Conservation (phyloP, 2,113 vertebrate species). For the Todiramphus chloris region DNA sequence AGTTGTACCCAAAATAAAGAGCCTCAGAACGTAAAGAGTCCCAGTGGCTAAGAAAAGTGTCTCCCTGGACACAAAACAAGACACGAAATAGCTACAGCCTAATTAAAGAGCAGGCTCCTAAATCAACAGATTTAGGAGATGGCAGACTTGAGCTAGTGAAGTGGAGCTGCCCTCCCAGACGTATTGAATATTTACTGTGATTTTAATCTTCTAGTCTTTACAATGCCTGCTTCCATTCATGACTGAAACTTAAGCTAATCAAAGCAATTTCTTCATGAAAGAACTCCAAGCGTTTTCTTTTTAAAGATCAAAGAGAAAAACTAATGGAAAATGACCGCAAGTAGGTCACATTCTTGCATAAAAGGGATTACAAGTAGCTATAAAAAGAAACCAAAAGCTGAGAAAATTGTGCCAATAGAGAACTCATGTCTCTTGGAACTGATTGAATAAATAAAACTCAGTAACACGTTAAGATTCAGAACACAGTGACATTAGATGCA, state of each 20-base stretch:
- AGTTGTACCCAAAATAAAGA: neutral
- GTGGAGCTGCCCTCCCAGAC: neutral
- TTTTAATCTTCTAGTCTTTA: neutral
- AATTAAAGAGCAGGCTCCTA: neutral
- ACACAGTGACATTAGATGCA: neutral
- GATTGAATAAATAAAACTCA: slow-evolving; percentile 19
- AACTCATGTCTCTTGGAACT: neutral
- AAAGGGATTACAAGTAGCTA: slow-evolving; percentile 34
- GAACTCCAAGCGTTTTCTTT: slow-evolving; percentile 1
- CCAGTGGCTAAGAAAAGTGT: neutral
- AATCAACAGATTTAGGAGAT: neutral
- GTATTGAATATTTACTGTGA: neutral
- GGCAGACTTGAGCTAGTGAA: neutral
- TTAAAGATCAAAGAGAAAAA: slow-evolving; percentile 44
- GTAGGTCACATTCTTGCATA: slow-evolving; percentile 51
- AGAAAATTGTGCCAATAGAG: slow-evolving; percentile 39
- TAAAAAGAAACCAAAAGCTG: slow-evolving; percentile 46
- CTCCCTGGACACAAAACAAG: neutral
- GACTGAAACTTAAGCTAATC: slow-evolving; percentile 24
- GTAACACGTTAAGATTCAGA: slow-evolving; percentile 37
- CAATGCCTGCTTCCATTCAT: neutral
- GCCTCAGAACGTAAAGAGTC: neutral
- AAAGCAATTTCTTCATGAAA: neutral
- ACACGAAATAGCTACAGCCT: neutral
- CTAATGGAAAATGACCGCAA: slow-evolving; percentile 44